Percentiles rank a stretch among this genome's conserved stretches.
Conservation (phyloP, 2,113 vertebrate genomes). For the Aegithalos caudatus region DNA sequence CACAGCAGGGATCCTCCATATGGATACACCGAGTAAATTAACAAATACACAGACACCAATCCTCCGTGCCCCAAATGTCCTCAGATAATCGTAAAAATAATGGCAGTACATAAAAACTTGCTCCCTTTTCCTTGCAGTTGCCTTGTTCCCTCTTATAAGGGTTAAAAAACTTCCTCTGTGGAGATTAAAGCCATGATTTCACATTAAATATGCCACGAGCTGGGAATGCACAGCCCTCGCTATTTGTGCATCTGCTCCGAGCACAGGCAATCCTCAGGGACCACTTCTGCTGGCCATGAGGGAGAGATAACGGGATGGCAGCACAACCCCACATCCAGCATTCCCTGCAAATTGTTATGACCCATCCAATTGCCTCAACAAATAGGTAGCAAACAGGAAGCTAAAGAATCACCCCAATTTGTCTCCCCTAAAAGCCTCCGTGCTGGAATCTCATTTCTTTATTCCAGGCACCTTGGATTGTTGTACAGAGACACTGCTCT, state of each 20-base stretch:
- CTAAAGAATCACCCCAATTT: neutral
- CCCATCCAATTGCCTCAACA: neutral
- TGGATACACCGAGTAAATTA: neutral
- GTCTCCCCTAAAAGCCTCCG: neutral
- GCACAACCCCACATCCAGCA: neutral
- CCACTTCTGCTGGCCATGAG: neutral
- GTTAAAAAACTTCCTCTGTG: neutral
- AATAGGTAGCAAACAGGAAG: neutral
- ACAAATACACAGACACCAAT: neutral
- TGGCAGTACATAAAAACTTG: rapidly evolving
- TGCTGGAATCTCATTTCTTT: neutral
- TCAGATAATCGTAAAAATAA: neutral
- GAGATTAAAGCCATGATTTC: neutral
- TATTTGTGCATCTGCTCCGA: neutral
- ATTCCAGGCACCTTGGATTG: neutral
- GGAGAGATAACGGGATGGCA: neutral
- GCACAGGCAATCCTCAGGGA: neutral
- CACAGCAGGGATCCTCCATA: neutral
- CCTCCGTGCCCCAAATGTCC: neutral
- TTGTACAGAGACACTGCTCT: neutral
- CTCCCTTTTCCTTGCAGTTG: neutral
- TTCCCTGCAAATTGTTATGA: neutral
- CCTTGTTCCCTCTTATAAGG: neutral
- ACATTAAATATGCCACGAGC: neutral
- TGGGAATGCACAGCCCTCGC: neutral